Conservation (phyloP, 2,113 vertebrate species). For the Bombycilla garrulus region DNA sequence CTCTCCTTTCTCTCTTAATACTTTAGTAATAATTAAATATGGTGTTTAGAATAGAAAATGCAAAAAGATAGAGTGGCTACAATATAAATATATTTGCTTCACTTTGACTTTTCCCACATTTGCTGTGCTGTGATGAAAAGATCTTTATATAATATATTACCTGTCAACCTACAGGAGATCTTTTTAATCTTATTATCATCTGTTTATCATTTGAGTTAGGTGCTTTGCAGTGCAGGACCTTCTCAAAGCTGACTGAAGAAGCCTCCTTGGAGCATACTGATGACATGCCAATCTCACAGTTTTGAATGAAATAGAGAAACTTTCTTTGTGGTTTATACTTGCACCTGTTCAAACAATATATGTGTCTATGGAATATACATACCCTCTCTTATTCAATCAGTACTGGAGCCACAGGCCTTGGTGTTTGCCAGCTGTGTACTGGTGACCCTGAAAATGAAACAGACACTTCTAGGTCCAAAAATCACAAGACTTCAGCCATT, state of each 20-base stretch:
- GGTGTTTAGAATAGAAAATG: background rate
- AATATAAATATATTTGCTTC: background rate
- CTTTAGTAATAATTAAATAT: background rate
- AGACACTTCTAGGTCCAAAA: constrained; percentile 3
- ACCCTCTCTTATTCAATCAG: background rate
- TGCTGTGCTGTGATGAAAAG: background rate
- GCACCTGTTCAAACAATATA: constrained; percentile 59
- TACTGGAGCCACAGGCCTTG: background rate
- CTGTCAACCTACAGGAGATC: background rate
- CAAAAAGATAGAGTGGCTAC: background rate
- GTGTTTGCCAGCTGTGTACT: constrained; percentile 17
- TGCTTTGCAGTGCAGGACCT: background rate
- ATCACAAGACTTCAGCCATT: background rate
- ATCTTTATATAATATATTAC: background rate
- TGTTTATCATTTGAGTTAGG: background rate
- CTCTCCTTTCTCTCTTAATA: background rate
- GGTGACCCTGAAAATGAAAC: constrained; percentile 2
- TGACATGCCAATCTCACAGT: background rate
- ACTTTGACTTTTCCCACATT: background rate
- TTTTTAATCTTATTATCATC: constrained; percentile 10
- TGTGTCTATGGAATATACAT: background rate
- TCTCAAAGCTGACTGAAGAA: constrained; percentile 6
- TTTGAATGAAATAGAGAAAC: constrained; percentile 43
- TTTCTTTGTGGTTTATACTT: constrained; percentile 48
- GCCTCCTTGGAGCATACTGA: constrained; percentile 6